phyloP scores from a whole-genome alignment of 2,113 vertebrate species.

The Labeo rohita region DNA sequence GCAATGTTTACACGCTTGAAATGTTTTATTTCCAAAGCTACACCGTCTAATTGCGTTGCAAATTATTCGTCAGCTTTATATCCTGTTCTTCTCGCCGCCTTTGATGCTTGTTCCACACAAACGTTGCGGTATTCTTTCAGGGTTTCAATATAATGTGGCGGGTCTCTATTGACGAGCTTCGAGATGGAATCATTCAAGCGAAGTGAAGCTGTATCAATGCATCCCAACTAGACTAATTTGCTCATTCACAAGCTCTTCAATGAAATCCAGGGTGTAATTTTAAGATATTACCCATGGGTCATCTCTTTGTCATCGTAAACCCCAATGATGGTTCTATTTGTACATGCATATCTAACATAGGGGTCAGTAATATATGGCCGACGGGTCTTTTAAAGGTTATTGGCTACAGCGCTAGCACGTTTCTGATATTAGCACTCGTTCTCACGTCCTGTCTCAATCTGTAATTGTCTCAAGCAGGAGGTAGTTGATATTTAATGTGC shows the following conservation, averaged over 20 bases:
- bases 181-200: conserved; percentile 24
- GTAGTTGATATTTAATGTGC: conserved; percentile 48
- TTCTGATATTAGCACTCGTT: conserved; percentile 46
- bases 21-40: background rate
- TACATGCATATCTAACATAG: background rate
- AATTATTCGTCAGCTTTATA: background rate
- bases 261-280: conserved; percentile 1
- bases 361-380: background rate
- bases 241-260: conserved; percentile 4
- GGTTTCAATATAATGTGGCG: background rate
- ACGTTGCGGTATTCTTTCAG: background rate
- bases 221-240: conserved; percentile 30
- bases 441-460: conserved; percentile 1
- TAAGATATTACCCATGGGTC: conserved; percentile 12
- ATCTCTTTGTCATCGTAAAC: conserved; percentile 14
- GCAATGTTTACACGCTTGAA: conserved; percentile 31
- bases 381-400: conserved; percentile 4
- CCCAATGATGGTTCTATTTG: background rate
- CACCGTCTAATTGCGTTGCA: background rate
- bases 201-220: conserved; percentile 7
- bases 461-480: conserved; percentile 27
- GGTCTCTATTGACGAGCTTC: conserved; percentile 3
- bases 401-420: conserved; percentile 14
- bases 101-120: background rate
- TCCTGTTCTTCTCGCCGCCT: background rate